These are phyloP conservation scores for Lonchura striata DNA, from an alignment of 2,113 vertebrate genomes.

Conservation along the genomic window DNA sequence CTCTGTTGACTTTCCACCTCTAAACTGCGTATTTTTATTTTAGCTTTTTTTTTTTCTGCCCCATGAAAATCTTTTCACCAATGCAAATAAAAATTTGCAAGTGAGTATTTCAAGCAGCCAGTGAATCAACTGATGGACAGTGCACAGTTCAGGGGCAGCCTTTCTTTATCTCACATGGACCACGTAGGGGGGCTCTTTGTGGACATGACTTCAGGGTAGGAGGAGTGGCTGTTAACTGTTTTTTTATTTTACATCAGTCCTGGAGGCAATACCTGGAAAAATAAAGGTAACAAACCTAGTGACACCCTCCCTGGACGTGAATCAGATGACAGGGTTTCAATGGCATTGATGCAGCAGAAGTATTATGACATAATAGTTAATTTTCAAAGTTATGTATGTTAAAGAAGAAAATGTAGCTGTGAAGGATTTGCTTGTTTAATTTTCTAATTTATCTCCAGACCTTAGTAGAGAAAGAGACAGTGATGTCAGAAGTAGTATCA, in stretches of 20 bases:
- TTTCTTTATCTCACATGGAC: not conserved
- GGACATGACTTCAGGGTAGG: not conserved
- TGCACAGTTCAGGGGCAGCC: not conserved
- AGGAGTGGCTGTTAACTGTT: not conserved
- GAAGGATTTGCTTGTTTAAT: not conserved
- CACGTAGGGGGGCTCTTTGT: fast-evolving
- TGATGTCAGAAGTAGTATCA: not conserved
- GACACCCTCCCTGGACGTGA: not conserved
- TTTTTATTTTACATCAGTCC: not conserved
- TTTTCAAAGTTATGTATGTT: not conserved
- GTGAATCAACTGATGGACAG: not conserved
- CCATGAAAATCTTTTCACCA: not conserved
- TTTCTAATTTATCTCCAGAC: not conserved
- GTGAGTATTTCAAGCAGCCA: not conserved
- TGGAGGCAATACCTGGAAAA: not conserved
- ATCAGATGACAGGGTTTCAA: not conserved
- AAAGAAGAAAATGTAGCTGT: not conserved
- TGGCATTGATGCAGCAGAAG: not conserved
- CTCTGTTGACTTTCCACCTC: not conserved
- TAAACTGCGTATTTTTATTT: not conserved
- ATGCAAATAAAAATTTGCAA: not conserved
- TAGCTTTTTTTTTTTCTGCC: not conserved
- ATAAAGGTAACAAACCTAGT: not conserved
- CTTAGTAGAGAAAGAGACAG: not conserved
- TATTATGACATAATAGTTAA: not conserved